Evolutionary conservation across 2,113 vertebrate genomes (phyloP).

Genomic region (Coturnix japonica): DNA sequence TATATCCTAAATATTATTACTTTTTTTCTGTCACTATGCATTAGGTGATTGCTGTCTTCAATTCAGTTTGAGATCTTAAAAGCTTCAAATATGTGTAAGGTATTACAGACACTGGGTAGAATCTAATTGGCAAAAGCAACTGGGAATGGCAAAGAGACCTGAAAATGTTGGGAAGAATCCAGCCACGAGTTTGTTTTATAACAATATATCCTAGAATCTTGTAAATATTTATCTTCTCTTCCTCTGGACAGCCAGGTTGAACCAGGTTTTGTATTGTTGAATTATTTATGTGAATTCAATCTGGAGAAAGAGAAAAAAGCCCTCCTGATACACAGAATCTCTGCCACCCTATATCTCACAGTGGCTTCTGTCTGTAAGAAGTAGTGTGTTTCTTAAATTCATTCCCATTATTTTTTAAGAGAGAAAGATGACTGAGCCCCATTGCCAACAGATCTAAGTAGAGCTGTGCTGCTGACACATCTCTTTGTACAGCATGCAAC

Average conservation of each 20-base stretch:
- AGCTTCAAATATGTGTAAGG: not conserved
- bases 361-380: not conserved
- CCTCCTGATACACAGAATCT: not conserved
- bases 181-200: not conserved
- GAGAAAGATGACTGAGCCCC: not conserved
- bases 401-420: not conserved
- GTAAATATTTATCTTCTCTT: not conserved
- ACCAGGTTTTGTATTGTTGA: not conserved
- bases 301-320: not conserved
- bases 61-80: not conserved
- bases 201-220: not conserved
- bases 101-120: not conserved
- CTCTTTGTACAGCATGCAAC: fast-evolving
- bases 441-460: not conserved
- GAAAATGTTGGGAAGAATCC: not conserved
- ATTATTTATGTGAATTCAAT: not conserved
- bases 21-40: not conserved
- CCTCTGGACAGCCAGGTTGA: not conserved
- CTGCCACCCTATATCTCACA: not conserved
- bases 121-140: not conserved
- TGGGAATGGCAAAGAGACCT: not conserved
- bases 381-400: not conserved
- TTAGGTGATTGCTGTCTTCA: not conserved
- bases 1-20: not conserved
- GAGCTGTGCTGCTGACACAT: not conserved